A percentile compares a stretch with the other conserved stretches of the same genome.
Conservation (phyloP, 1,140 invertebrate species). For the Elysia chlorotica region DNA sequence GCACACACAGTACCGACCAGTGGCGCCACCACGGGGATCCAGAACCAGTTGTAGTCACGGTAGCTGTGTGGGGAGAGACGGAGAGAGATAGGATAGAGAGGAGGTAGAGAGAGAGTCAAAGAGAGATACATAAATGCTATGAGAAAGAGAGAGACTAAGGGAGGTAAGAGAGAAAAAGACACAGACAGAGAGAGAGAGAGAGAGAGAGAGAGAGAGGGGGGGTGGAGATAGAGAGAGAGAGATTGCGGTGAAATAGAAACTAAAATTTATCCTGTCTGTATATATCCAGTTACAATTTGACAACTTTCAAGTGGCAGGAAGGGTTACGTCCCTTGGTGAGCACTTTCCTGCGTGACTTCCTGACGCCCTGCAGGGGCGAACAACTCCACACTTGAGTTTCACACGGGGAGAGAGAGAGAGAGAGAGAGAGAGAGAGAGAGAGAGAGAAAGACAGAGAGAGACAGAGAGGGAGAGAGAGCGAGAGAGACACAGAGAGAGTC, state of each 20-base stretch:
- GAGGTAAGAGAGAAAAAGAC: neutral
- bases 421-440: neutral
- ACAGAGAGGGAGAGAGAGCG: neutral
- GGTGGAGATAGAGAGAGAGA: neutral
- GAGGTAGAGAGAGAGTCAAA: too few relatives aligned
- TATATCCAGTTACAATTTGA: neutral
- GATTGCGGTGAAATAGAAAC: neutral
- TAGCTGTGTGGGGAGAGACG: too few relatives aligned
- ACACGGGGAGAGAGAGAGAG: neutral
- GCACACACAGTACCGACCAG: too few relatives aligned
- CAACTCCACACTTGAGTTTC: too few relatives aligned
- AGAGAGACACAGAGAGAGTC: neutral
- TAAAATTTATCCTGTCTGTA: too few relatives aligned
- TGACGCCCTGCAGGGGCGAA: neutral
- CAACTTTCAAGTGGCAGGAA: neutral
- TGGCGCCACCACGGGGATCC: too few relatives aligned
- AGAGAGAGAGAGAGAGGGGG: neutral
- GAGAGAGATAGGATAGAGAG: too few relatives aligned
- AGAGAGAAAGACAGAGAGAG: neutral
- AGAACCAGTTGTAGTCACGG: too few relatives aligned
- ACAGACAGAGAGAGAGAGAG: neutral
- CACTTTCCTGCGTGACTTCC: neutral
- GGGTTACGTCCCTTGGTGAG: neutral
- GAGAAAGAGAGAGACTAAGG: neutral
- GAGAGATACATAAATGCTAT: too few relatives aligned